Evolutionary conservation across 2,888 invertebrate genomes (phyloP).

Genomic region (Ophonus ardosiacus): DNA sequence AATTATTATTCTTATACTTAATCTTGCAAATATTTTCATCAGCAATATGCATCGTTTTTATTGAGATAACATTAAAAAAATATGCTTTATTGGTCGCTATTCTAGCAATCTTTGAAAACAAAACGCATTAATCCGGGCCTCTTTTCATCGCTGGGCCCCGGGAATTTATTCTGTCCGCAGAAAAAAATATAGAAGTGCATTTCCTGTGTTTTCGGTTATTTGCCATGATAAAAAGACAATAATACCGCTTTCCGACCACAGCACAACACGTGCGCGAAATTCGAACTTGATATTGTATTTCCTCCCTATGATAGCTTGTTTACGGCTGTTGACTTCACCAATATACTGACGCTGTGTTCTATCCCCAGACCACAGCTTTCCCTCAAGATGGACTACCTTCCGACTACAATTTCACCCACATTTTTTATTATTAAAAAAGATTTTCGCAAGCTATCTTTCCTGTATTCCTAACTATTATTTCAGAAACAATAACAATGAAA

Average conservation of each 20-base stretch:
- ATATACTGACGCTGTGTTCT: slow-evolving; percentile 30
- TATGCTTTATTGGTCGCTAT: too few relatives aligned
- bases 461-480: neutral
- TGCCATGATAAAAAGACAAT: slow-evolving; percentile 53
- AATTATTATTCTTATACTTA: too few relatives aligned
- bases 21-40: too few relatives aligned
- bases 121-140: too few relatives aligned
- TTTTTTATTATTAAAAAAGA: neutral
- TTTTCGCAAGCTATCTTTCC: neutral
- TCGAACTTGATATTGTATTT: slow-evolving; percentile 55
- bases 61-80: too few relatives aligned
- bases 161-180: slow-evolving; percentile 30
- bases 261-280: slow-evolving; percentile 49
- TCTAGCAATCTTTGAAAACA: too few relatives aligned
- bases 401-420: neutral
- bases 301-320: slow-evolving; percentile 50
- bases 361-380: neutral
- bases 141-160: too few relatives aligned
- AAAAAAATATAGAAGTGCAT: slow-evolving; percentile 48
- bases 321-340: slow-evolving; percentile 52
- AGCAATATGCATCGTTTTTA: too few relatives aligned
- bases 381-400: slow-evolving; percentile 30
- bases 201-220: slow-evolving; percentile 45
- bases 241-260: slow-evolving; percentile 47
- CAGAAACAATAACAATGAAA: neutral